Evolutionary conservation across 2,113 vertebrate species (phyloP).

Genomic region (Porphyrio hochstetteri): DNA sequence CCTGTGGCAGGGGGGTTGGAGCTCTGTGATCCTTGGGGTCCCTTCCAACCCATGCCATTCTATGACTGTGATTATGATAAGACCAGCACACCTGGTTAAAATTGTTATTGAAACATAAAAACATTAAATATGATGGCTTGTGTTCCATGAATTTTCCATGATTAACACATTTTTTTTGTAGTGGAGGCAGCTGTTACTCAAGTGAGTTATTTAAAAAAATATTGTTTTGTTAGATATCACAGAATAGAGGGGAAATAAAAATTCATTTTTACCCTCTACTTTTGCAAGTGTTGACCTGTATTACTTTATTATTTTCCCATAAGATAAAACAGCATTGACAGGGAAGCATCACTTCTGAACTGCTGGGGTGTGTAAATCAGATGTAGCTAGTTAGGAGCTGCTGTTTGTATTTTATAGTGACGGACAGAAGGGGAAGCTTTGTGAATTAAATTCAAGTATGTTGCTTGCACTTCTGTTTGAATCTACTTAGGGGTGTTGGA

Average conservation of each 20-base stretch:
- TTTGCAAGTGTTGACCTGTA: background rate
- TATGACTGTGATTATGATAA: too few species aligned
- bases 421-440: background rate
- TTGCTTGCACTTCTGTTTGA: background rate
- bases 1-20: too few species aligned
- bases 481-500: background rate
- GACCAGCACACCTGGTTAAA: background rate
- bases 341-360: background rate
- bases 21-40: too few species aligned
- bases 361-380: background rate
- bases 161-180: background rate
- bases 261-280: background rate
- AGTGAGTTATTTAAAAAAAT: background rate
- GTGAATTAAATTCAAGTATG: background rate
- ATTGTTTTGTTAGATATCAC: background rate
- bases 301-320: background rate
- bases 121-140: background rate
- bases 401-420: background rate
- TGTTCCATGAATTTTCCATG: background rate
- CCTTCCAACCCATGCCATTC: too few species aligned
- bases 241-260: background rate
- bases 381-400: background rate
- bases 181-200: background rate
- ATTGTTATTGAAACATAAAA: background rate
- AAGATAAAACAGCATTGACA: background rate